Base-by-base conservation (phyloP, 2,797 vertebrate genomes). In the Trachops cirrhosus region DNA sequence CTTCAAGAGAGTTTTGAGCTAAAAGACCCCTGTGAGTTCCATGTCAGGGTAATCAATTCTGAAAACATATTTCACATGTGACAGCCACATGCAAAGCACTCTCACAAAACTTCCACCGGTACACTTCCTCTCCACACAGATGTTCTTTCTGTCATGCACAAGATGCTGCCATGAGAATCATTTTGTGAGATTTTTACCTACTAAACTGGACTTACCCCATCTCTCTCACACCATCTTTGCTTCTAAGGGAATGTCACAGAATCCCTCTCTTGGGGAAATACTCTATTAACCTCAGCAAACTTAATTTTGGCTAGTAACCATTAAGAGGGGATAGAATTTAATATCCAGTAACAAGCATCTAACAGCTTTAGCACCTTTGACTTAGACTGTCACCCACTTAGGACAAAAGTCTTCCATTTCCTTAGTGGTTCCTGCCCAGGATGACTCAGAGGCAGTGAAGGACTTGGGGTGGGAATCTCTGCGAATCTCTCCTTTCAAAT, bases 91-190 rank as follows among this genome's bases (percentile, higher is more conserved):
- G 68, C 11, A 91, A 64, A 95, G 2, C 73, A 84, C 24, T 57
- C 59, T 93, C 67, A 92, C 34, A 96, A 93, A 93, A n/a, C 8
- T 75, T 73, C 50, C 74, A 88, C 92, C 29, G 0, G 2, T 75
- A 6, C 15, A 70, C 89, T 87, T 93, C 71, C 74, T 90, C 48
- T 78, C 87, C 14, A 6, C 82, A 93, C 22, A 98, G 88, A 59
- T 87, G 41, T 94, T 84, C 91, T 97, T 94, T 84, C 91, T 97
- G 88, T 90, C 62, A 80, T 94, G 93, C 59, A 92, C 67, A 37
- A 97, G 67, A 96, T 44, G 32, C 80, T 73, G 84, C 46, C 46
- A 11, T 19, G n/a, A 95, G 46, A 86, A 22, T 57, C 86, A 39
- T 84, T 97, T 68, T 52, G 89, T 57, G 95, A 93, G 80, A 64